Evolutionary conservation across 1,140 invertebrate genomes (phyloP).

Genomic region (Augochlora pura): DNA sequence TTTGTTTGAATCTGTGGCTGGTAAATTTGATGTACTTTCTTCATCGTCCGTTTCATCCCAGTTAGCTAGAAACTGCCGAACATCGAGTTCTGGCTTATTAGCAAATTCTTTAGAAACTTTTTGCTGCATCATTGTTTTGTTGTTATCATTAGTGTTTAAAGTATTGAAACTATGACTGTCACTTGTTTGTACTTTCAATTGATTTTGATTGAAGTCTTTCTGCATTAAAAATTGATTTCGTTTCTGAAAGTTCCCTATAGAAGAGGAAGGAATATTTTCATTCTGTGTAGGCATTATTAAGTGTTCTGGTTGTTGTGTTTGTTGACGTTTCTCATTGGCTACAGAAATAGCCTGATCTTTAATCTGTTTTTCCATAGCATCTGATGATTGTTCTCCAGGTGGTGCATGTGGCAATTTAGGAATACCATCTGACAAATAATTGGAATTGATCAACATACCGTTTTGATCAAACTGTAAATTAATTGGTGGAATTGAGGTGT

Average conservation of each 20-base stretch:
- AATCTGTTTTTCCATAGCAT: slow-evolving; percentile 43
- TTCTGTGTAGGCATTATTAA: slow-evolving; percentile 37
- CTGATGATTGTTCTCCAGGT: slow-evolving; percentile 28
- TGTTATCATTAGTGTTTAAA: background rate
- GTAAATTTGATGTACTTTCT: slow-evolving; percentile 63
- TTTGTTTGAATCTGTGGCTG: slow-evolving; percentile 57
- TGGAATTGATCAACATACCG: slow-evolving; percentile 76
- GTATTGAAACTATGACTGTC: slow-evolving; percentile 33
- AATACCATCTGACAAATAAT: slow-evolving; percentile 64
- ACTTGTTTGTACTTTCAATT: slow-evolving; percentile 38
- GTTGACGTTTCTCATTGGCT: slow-evolving; percentile 32
- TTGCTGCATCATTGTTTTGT: slow-evolving; percentile 36
- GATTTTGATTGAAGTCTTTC: slow-evolving; percentile 44
- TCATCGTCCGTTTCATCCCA: slow-evolving; percentile 79
- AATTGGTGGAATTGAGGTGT: slow-evolving; percentile 69
- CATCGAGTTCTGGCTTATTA: slow-evolving; percentile 76
- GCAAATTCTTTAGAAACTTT: slow-evolving; percentile 72
- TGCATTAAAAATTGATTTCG: slow-evolving; percentile 34
- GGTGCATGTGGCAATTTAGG: slow-evolving; percentile 45
- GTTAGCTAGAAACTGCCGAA: slow-evolving; percentile 78
- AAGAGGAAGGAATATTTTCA: slow-evolving; percentile 19
- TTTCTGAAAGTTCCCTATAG: slow-evolving; percentile 29
- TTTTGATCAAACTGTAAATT: slow-evolving; percentile 79
- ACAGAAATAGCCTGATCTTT: slow-evolving; percentile 31
- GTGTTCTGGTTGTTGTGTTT: slow-evolving; percentile 55